Percentiles rank a stretch among this genome's conserved stretches.
Evolutionary conservation across 2,113 vertebrate genomes (phyloP).

Genomic region (Anser cygnoides): DNA sequence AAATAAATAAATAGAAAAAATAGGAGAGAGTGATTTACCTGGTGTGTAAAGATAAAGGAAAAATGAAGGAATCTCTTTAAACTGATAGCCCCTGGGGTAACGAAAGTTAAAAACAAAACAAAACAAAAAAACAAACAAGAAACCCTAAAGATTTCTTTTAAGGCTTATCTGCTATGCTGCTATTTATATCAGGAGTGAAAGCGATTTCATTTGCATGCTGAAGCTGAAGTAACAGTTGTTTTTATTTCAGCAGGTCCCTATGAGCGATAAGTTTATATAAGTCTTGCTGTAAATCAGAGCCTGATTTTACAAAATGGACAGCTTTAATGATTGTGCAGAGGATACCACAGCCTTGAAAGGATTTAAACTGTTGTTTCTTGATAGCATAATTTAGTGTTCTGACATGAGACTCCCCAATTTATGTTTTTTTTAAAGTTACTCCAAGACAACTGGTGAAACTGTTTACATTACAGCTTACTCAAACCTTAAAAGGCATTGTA

Average conservation of each 20-base stretch:
- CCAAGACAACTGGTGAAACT: neutral
- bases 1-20: neutral
- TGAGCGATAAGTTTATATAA: slow-evolving; percentile 49
- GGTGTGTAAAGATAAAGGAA: neutral
- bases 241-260: slow-evolving; percentile 53
- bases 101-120: neutral
- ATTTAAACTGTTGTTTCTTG: neutral
- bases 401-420: neutral
- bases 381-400: neutral
- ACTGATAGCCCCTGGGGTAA: neutral
- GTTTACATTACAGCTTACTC: neutral
- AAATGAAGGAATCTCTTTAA: neutral
- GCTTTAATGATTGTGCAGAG: neutral
- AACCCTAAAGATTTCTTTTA: neutral
- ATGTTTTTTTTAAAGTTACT: neutral
- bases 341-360: neutral
- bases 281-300: slow-evolving; percentile 42
- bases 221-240: slow-evolving; percentile 58
- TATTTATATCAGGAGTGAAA: slow-evolving; percentile 48
- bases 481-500: neutral
- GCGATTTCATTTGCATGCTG: slow-evolving; percentile 41
- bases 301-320: slow-evolving; percentile 3
- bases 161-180: neutral
- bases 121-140: too few relatives aligned
- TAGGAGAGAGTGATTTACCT: neutral